Base-by-base conservation (phyloP, 1,140 invertebrate species). In the Wasmannia auropunctata region DNA sequence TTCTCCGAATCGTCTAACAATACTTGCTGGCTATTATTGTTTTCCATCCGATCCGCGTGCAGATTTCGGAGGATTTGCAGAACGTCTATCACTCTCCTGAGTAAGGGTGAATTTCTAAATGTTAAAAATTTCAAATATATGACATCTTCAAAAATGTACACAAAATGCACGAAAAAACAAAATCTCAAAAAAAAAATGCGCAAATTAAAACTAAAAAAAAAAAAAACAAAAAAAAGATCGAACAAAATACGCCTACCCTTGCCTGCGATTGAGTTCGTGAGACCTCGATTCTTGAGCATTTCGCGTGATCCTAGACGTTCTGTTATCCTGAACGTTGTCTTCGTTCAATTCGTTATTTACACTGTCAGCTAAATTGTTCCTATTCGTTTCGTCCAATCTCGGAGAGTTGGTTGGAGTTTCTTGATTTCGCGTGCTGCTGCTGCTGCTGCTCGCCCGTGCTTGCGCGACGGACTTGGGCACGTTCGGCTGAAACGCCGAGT, bases 401-500 rank as follows among this genome's bases (percentile, higher is more conserved):
- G 40, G 19, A 40, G 54, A 49, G 34, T n/a, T 31, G 34, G 46
- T 2, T 34, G 72, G 5, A 6, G 5, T 14, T 22, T 72, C 67
- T 67, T 40, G 62, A 74, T 75, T 88, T 43, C 86, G 83, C 6
- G 40, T 22, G 7, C 16, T 79, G 19, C 1, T 79, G 43, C 2
- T 22, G 7, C 16, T 79, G 19, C 1, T 79, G 43, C 2, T 79
- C 11, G 37, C 22, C 31, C 77, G 70, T 58, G n/a, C n/a, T n/a
- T 74, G 51, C 14, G 70, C n/a, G 4, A 69, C 31, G 43, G 85
- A 67, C 10, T 91, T 79, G 16, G 90, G 86, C 22, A 91, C 86
- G 51, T 91, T 93, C 3, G 92, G 93, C 58, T 95, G 93, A 88
- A 95, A 95, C 1, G 94, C 95, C 3, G 94, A 95, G 14, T 92